Conservation (phyloP, 2,888 invertebrate species). For the Megamerina dolium region DNA sequence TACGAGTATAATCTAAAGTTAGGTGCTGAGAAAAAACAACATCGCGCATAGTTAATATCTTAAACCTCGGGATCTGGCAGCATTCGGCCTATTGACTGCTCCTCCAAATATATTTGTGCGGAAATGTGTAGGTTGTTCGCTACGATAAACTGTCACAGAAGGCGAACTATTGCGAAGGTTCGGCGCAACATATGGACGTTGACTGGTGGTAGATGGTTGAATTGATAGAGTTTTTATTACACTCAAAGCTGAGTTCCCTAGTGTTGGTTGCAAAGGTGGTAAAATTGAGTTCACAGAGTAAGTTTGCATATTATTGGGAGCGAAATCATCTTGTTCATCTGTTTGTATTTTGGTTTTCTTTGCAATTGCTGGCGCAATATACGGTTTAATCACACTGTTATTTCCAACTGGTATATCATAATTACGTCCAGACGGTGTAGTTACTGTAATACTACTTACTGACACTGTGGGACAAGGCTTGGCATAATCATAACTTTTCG, state of each 20-base stretch:
- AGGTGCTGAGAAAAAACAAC: background rate
- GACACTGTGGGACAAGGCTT: conserved; percentile 24
- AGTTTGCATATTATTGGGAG: conserved; percentile 11
- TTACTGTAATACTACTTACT: conserved; percentile 34
- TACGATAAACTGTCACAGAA: conserved; percentile 18
- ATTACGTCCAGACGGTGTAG: conserved; percentile 38
- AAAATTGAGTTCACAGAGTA: conserved; percentile 25
- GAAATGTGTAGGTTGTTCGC: conserved; percentile 23
- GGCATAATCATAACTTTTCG: conserved; percentile 35
- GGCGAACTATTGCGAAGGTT: conserved; percentile 35
- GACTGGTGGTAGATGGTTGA: conserved; percentile 30
- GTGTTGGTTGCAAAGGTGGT: conserved; percentile 21
- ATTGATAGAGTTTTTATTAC: conserved; percentile 9
- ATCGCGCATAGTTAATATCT: conserved; percentile 32
- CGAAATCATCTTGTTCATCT: conserved; percentile 1
- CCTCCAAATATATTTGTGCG: conserved; percentile 26
- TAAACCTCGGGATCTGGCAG: conserved; percentile 40
- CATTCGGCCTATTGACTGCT: conserved; percentile 28
- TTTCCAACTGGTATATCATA: conserved; percentile 40
- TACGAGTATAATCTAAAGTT: no score
- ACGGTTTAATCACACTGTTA: conserved; percentile 35
- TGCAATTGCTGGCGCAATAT: conserved; percentile 40
- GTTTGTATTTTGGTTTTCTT: conserved; percentile 29
- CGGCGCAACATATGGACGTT: conserved; percentile 45
- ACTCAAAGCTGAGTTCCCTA: conserved; percentile 8